Percentiles rank a stretch among this genome's conserved stretches.
Conservation (phyloP, 2,113 vertebrate species). For the Perca schrenkii region DNA sequence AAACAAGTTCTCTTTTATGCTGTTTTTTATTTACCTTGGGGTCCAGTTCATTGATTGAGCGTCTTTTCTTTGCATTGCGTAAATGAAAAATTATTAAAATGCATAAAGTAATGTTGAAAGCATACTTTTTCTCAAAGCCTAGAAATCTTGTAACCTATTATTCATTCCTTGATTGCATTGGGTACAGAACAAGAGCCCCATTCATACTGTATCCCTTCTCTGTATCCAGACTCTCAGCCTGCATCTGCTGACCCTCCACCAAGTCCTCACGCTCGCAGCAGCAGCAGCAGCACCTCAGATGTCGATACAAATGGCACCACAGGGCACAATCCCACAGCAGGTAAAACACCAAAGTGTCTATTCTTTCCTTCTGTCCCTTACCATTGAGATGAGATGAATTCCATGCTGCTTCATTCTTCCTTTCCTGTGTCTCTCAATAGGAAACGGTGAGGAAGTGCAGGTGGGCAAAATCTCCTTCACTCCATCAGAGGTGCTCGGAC, state of each 20-base stretch:
- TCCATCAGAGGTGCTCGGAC: conserved; percentile 90
- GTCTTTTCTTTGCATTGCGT: conserved; percentile 2
- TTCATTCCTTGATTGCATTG: not conserved
- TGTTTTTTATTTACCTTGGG: not conserved
- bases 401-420: not conserved
- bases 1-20: not conserved
- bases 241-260: conserved; percentile 33
- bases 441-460: conserved; percentile 76
- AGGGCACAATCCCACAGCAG: conserved; percentile 42
- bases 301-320: conserved; percentile 24
- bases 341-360: conserved; percentile 21
- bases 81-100: conserved; percentile 13
- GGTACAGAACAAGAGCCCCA: not conserved
- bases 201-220: not conserved
- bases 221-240: conserved; percentile 52
- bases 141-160: not conserved
- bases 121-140: not conserved
- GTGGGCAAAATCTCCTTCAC: conserved; percentile 96
- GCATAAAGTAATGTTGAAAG: not conserved
- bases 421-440: conserved; percentile 46
- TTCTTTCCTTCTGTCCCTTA: not conserved
- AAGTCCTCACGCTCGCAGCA: conserved; percentile 12
- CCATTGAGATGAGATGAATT: not conserved
- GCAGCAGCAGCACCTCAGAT: conserved; percentile 30
- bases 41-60: not conserved